phyloP scores from a whole-genome alignment of 2,888 invertebrate species.

The Netelia inedita region DNA sequence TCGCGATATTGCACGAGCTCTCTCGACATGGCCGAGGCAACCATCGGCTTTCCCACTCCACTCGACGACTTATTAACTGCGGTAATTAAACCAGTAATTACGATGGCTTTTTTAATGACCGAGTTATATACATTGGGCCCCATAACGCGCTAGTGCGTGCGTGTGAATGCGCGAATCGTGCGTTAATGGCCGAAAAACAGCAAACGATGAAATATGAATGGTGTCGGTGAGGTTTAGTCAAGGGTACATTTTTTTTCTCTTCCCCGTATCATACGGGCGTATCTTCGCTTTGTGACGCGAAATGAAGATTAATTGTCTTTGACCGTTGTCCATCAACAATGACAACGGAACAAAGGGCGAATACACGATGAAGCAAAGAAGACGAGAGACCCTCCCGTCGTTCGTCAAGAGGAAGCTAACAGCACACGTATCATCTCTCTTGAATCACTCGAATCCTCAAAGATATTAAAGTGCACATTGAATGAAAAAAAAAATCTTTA shows the following conservation, averaged over 20 bases:
- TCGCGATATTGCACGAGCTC: not conserved
- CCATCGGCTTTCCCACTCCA: not conserved
- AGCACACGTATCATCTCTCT: slow-evolving; percentile 17
- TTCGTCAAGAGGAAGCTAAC: slow-evolving; percentile 33
- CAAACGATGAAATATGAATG: slow-evolving; percentile 49
- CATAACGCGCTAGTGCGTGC: not conserved
- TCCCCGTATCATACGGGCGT: slow-evolving; percentile 69
- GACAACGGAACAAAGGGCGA: slow-evolving; percentile 46
- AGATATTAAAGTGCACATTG: not conserved
- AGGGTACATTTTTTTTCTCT: slow-evolving; percentile 15
- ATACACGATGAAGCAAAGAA: slow-evolving; percentile 43
- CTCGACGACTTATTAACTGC: slow-evolving; percentile 40
- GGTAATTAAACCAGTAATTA: slow-evolving; percentile 48
- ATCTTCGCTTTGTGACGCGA: slow-evolving; percentile 73
- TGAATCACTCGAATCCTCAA: slow-evolving; percentile 13
- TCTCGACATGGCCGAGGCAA: not conserved
- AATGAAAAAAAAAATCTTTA: no score
- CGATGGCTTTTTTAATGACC: slow-evolving; percentile 32
- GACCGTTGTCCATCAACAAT: slow-evolving; percentile 45
- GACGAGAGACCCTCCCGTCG: slow-evolving; percentile 31
- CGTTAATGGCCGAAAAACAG: slow-evolving; percentile 42
- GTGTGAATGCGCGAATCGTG: not conserved
- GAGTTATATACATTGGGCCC: not conserved
- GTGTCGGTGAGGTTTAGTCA: slow-evolving; percentile 18
- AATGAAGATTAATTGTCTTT: slow-evolving; percentile 78